Base-by-base conservation (phyloP, 2,797 vertebrate species). In the Esox lucius region DNA sequence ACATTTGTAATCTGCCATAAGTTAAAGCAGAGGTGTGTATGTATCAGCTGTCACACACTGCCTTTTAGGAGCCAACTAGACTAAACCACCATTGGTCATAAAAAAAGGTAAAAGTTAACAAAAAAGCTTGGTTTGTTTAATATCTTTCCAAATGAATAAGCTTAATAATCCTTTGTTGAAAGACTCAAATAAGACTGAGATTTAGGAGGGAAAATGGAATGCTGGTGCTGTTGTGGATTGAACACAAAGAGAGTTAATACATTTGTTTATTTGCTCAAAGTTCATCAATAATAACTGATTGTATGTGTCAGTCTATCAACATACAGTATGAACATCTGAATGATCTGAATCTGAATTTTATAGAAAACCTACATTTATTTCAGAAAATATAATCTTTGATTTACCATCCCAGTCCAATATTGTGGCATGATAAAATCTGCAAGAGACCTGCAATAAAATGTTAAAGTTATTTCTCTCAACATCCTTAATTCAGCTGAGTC, bases 81-180 rank as follows among this genome's bases (percentile, higher is more conserved):
- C 93, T 93, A 93, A 94, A 94, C 91, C 90, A 90, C 86, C 56
- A 82, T 85, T 86, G 91, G 87, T 86, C 91, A 93, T 94, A 93
- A 94, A 92, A 46, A 93, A 72, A 86, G 89, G 85, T 87, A 84
- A 86, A 92, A 91, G 85, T 86, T 87, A 90, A 83, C 81, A 85
- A 88, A 83, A 91, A 90, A 89, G 79, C 66, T 80, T 0, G 77
- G 81, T 78, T 88, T 92, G 87, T 90, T 91, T 89, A 89, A 87
- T 75, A 71, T 84, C 24, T 77, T 84, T 90, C 85, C 78, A 88
- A 86, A 88, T 84, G 80, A 92, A 90, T 85, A 88, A 59, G 53
- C 68, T 61, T 81, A 81, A 86, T 89, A 87, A 88, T 86, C 79
- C 78, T 17, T 59, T 73, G 46, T 70, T 72, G 78, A 79, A 73